phyloP scores from a whole-genome alignment of 2,888 invertebrate species.

The Rotaria socialis region DNA sequence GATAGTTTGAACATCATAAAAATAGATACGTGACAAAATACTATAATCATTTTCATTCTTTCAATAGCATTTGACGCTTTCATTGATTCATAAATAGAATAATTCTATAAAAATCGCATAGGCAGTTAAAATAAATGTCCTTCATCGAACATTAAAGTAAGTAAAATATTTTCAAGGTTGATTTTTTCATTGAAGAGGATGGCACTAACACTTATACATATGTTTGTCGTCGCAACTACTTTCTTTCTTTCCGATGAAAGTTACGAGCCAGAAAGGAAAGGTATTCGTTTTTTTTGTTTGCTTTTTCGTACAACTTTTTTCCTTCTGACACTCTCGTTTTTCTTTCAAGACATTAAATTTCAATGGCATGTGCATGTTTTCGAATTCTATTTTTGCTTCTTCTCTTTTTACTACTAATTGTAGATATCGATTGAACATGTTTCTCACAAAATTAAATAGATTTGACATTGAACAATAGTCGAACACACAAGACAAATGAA shows the following conservation, averaged over 20 bases:
- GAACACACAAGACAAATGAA: too few species aligned
- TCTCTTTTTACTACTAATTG: not conserved
- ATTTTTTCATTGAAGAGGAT: not conserved
- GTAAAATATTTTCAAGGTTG: not conserved
- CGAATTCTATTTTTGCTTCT: not conserved
- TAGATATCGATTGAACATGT: too few species aligned
- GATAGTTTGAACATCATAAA: not conserved
- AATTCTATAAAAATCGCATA: too few species aligned
- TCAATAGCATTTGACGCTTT: not conserved
- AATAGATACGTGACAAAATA: constrained; percentile 3
- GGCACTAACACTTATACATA: not conserved
- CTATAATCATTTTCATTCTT: not conserved
- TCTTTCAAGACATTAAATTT: not conserved
- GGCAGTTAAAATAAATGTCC: too few species aligned
- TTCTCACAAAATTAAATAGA: not conserved
- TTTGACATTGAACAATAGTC: not conserved
- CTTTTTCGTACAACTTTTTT: not conserved
- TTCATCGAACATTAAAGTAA: not conserved
- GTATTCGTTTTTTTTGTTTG: not conserved
- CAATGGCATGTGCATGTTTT: not conserved
- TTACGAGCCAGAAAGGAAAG: not conserved
- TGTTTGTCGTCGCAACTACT: not conserved
- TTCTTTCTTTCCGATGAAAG: not conserved
- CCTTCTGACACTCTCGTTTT: not conserved
- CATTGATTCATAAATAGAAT: too few species aligned